Percentiles rank a stretch among this genome's conserved stretches.
Evolutionary conservation across 2,888 invertebrate species (phyloP).

Genomic region (Axea sp.): DNA sequence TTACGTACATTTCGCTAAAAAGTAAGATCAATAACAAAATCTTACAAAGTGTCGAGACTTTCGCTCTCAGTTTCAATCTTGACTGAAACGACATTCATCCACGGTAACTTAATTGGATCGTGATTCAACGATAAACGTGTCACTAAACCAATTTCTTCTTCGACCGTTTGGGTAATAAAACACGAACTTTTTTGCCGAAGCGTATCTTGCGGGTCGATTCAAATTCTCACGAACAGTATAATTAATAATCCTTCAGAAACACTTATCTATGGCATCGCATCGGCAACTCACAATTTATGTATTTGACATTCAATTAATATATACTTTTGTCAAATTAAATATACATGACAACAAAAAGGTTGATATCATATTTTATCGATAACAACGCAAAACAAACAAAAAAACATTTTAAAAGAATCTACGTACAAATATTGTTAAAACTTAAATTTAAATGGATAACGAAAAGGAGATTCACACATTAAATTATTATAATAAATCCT

Average conservation of each 20-base stretch:
- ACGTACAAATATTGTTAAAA: not conserved
- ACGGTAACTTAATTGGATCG: slow-evolving; percentile 59
- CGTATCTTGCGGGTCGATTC: slow-evolving; percentile 33
- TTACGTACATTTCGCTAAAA: slow-evolving; percentile 14
- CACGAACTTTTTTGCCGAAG: slow-evolving; percentile 25
- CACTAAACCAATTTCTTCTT: slow-evolving; percentile 55
- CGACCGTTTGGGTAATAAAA: slow-evolving; percentile 35
- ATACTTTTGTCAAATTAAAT: slow-evolving; percentile 25
- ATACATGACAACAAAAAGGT: slow-evolving; percentile 11
- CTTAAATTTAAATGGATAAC: slow-evolving; percentile 1
- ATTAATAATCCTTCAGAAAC: slow-evolving; percentile 39
- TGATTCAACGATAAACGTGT: slow-evolving; percentile 59
- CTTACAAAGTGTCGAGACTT: slow-evolving; percentile 41
- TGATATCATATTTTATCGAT: slow-evolving; percentile 4
- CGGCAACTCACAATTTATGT: slow-evolving; percentile 22
- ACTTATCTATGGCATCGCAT: slow-evolving; percentile 18
- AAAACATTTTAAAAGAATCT: too few relatives aligned
- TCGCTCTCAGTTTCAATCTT: slow-evolving; percentile 46
- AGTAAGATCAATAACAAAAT: slow-evolving; percentile 43
- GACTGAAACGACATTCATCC: slow-evolving; percentile 53
- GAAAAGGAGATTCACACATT: not conserved
- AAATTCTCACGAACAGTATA: slow-evolving; percentile 40
- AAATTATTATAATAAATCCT: not conserved
- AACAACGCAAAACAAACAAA: not conserved
- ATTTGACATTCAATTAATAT: slow-evolving; percentile 41